Evolutionary conservation across 2,113 vertebrate genomes (phyloP).

Genomic region (Orthonyx spaldingii): DNA sequence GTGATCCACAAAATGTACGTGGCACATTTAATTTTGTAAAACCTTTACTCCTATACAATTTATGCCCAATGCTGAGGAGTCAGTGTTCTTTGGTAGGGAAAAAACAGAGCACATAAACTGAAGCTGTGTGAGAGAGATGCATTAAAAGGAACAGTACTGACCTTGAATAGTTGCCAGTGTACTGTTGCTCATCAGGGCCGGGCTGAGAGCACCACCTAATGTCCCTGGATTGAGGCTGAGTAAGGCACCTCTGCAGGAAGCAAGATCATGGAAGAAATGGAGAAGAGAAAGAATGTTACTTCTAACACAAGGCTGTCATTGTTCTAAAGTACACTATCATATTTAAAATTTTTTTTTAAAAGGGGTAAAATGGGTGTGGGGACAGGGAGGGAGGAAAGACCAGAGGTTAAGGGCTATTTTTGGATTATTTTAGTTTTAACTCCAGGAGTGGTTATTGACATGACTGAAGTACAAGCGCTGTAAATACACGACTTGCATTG

Average conservation of each 20-base stretch:
- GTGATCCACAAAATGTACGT: background rate
- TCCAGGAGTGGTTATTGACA: background rate
- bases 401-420: background rate
- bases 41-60: background rate
- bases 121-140: background rate
- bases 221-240: constrained; percentile 91
- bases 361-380: no score
- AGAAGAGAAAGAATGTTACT: background rate
- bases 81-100: background rate
- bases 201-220: constrained; percentile 87
- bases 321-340: background rate
- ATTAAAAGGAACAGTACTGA: constrained; percentile 61
- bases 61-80: background rate
- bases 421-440: background rate
- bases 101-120: background rate
- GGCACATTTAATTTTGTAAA: background rate
- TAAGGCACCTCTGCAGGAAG: constrained; percentile 86
- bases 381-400: background rate
- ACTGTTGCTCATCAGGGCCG: constrained; percentile 96
- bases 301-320: background rate
- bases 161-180: constrained; percentile 98
- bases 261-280: background rate
- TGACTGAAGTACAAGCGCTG: background rate
- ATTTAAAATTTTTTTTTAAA: no score
- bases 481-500: background rate